Evolutionary conservation across 1,140 invertebrate genomes (phyloP).

Genomic region (Ceratosolen solmsi): DNA sequence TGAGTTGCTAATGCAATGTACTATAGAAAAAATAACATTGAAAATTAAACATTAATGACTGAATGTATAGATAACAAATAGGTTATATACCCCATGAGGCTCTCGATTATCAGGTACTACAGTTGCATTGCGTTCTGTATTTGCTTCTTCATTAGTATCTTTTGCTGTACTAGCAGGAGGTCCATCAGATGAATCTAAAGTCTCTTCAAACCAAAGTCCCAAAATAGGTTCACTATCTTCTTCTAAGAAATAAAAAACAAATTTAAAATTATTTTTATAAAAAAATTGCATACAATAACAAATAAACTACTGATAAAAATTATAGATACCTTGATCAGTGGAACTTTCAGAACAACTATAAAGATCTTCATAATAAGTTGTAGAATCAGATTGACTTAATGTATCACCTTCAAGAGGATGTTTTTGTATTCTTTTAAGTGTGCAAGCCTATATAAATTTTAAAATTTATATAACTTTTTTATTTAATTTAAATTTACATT

Average conservation of each 20-base stretch:
- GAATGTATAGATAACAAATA: slow-evolving; percentile 20
- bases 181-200: slow-evolving; percentile 84
- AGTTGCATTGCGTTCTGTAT: slow-evolving; percentile 69
- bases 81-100: slow-evolving; percentile 84
- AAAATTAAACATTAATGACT: slow-evolving; percentile 49
- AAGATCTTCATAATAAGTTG: slow-evolving; percentile 94
- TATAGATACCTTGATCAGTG: slow-evolving; percentile 83
- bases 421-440: slow-evolving; percentile 86
- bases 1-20: slow-evolving; percentile 86
- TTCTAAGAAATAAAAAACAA: slow-evolving; percentile 59
- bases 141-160: slow-evolving; percentile 75
- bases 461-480: neutral
- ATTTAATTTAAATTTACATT: neutral
- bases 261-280: slow-evolving; percentile 15
- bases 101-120: slow-evolving; percentile 92
- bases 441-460: slow-evolving; percentile 77
- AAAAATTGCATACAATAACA: neutral
- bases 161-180: slow-evolving; percentile 70
- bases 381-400: slow-evolving; percentile 90
- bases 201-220: slow-evolving; percentile 94
- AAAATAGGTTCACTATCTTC: slow-evolving; percentile 93
- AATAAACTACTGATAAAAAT: neutral
- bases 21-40: slow-evolving; percentile 70
- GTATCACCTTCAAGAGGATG: slow-evolving; percentile 85
- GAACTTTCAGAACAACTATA: slow-evolving; percentile 91